Conservation (phyloP, 2,797 vertebrate species). For the Parauchenoglanis ngamensis region DNA sequence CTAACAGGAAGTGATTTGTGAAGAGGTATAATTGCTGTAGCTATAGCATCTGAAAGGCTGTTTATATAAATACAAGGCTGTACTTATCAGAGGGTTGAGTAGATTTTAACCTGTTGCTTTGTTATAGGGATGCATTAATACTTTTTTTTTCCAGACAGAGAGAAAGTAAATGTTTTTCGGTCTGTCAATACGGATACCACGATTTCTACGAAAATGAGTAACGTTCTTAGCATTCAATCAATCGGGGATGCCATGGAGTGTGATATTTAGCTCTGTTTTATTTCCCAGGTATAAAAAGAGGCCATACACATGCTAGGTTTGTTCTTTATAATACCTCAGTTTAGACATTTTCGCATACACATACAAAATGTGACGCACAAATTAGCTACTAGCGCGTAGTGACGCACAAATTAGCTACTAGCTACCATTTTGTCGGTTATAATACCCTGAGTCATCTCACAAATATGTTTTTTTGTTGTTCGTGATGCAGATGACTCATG, state of each 20-base stretch:
- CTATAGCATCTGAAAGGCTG: background rate
- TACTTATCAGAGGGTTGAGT: background rate
- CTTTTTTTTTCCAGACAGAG: background rate
- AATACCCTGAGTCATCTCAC: too few species aligned
- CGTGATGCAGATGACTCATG: too few species aligned
- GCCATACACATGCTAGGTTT: too few species aligned
- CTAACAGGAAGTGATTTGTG: background rate
- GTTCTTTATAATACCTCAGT: background rate
- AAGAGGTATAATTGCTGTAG: background rate
- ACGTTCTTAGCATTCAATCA: background rate
- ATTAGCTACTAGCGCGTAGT: too few species aligned
- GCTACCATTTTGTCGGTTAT: too few species aligned
- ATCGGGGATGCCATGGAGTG: background rate
- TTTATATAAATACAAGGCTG: background rate
- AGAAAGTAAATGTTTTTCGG: background rate
- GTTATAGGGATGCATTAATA: background rate
- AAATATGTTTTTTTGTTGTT: too few species aligned
- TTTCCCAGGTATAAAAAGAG: background rate
- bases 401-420: too few species aligned
- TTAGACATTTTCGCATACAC: background rate
- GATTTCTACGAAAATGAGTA: too few species aligned
- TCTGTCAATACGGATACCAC: too few species aligned
- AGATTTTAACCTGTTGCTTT: background rate
- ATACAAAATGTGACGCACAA: too few species aligned
- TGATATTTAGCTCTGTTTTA: background rate